Evolutionary conservation across 2,888 invertebrate species (phyloP).

Genomic region (Unio delphinus): DNA sequence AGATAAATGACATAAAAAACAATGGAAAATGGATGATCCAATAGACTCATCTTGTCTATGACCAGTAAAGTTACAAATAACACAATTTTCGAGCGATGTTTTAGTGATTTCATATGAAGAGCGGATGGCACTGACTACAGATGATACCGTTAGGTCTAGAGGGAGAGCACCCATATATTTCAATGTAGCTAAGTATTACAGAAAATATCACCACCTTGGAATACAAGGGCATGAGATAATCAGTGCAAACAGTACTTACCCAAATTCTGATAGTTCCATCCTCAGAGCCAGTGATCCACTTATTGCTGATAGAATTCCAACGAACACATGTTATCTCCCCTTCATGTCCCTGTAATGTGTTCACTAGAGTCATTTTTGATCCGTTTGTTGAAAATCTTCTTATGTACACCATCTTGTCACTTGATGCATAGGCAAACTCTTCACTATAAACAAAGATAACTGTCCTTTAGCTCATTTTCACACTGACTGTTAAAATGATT

Average conservation of each 20-base stretch:
- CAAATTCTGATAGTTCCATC: constrained; percentile 70
- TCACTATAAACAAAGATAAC: constrained; percentile 46
- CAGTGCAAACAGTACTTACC: constrained; percentile 42
- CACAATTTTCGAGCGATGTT: too few species aligned
- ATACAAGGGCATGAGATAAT: not conserved
- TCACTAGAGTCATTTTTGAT: constrained; percentile 65
- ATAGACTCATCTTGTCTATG: too few species aligned
- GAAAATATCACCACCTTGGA: too few species aligned
- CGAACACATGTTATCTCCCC: constrained; percentile 66
- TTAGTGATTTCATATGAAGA: too few species aligned
- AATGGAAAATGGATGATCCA: too few species aligned
- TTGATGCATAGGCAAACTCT: constrained; percentile 69
- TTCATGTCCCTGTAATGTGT: constrained; percentile 69
- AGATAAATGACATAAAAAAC: too few species aligned
- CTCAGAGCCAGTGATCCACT: constrained; percentile 71
- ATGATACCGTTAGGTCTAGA: too few species aligned
- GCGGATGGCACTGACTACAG: too few species aligned
- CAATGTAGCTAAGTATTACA: too few species aligned
- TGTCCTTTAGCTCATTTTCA: not conserved
- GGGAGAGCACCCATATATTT: too few species aligned
- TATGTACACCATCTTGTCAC: constrained; percentile 71
- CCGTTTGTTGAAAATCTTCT: constrained; percentile 66
- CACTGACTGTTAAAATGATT: constrained; percentile 7
- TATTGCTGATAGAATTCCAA: constrained; percentile 63
- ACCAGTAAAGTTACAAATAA: too few species aligned